A percentile compares a stretch with the other conserved stretches of the same genome.
These are phyloP conservation scores for Panagrolaimus sp. DNA, from an alignment of 1,140 invertebrate species.

Conservation along the genomic window DNA sequence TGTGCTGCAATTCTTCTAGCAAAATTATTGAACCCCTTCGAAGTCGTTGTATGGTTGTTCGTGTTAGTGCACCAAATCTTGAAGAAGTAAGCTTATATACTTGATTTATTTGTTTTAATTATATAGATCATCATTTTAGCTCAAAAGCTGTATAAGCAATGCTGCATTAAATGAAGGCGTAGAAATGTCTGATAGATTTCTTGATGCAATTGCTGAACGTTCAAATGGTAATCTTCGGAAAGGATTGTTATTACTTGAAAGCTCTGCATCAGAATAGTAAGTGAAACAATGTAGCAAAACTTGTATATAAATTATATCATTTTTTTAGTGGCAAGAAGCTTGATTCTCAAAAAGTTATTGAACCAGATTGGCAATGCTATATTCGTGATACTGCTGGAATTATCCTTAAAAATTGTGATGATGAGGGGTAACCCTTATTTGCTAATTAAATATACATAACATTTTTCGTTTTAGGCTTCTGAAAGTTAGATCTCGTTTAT, in stretches of 20 bases:
- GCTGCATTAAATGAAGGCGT: slow-evolving; percentile 81
- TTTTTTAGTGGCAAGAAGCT: slow-evolving; percentile 66
- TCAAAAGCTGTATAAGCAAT: slow-evolving; percentile 61
- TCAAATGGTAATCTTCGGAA: slow-evolving; percentile 83
- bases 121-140: slow-evolving; percentile 11
- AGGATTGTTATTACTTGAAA: slow-evolving; percentile 87
- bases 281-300: no score
- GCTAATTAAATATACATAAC: slow-evolving; percentile 11
- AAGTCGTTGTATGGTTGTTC: slow-evolving; percentile 82
- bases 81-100: slow-evolving; percentile 66
- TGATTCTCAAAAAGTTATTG: slow-evolving; percentile 72
- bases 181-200: slow-evolving; percentile 71
- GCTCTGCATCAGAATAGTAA: slow-evolving; percentile 80
- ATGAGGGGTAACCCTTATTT: slow-evolving; percentile 64
- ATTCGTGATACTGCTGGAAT: slow-evolving; percentile 77
- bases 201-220: slow-evolving; percentile 71
- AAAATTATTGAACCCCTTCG: slow-evolving; percentile 88
- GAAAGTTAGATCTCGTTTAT: slow-evolving; percentile 77
- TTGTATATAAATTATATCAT: no score
- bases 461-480: slow-evolving; percentile 64
- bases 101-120: slow-evolving; percentile 15
- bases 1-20: slow-evolving; percentile 88
- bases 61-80: slow-evolving; percentile 77
- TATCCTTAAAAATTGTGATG: slow-evolving; percentile 80
- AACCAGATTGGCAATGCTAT: slow-evolving; percentile 88